These are phyloP conservation scores for Cyprinodon tularosa DNA, from an alignment of 2,113 vertebrate genomes.

Conservation along the genomic window DNA sequence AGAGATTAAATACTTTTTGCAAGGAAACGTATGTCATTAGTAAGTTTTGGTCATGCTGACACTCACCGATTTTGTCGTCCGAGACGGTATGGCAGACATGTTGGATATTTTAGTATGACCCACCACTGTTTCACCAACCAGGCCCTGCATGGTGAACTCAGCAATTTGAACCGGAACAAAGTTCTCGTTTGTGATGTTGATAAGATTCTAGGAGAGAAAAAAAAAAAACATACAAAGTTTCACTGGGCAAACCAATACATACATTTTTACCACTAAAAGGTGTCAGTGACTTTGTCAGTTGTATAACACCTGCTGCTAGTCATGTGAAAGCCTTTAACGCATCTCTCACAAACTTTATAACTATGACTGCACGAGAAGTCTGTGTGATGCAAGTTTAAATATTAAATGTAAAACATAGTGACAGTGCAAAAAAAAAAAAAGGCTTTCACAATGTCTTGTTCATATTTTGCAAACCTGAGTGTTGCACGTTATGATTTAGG, in stretches of 20 bases:
- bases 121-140: constrained; percentile 75
- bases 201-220: constrained; percentile 74
- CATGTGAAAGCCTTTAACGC: constrained; percentile 31
- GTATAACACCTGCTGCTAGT: constrained; percentile 3
- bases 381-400: not conserved
- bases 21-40: not conserved
- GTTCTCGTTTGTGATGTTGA: constrained; percentile 87
- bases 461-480: no score
- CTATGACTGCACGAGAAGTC: not conserved
- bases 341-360: not conserved
- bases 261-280: constrained; percentile 1
- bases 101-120: constrained; percentile 75
- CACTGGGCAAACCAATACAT: not conserved
- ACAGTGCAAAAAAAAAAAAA: not conserved
- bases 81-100: constrained; percentile 70
- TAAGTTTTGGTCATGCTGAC: not conserved
- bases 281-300: constrained; percentile 30
- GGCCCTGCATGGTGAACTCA: constrained; percentile 78
- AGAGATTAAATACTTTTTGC: not conserved
- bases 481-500: no score
- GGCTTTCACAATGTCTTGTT: not conserved
- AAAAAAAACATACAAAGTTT: not conserved
- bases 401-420: not conserved
- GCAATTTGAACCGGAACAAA: constrained; percentile 79
- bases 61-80: constrained; percentile 79